Evolutionary conservation across 2,113 vertebrate species (phyloP), one percentile per base, ranked within the genome.

Genomic region (Empidonax traillii): DNA sequence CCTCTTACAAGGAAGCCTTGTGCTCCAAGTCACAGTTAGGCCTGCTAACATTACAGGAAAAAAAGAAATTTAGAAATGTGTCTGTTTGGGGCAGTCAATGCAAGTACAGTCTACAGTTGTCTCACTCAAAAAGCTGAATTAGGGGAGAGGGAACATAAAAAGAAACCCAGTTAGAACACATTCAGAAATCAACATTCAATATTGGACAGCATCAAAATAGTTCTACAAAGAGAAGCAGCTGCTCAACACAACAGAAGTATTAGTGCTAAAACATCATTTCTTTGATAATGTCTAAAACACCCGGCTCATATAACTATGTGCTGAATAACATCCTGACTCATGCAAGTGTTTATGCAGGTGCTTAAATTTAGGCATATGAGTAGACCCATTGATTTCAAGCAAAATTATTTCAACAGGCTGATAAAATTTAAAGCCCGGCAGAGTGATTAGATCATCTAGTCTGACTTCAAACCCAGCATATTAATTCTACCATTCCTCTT

Each of bases 261-360:
- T 52, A 63, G 8, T 83, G 75, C 46, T 91, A 51, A 94, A 85
- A 91, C 82, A 56, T 39, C 22, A 39, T 65, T 77, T 90, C 17
- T 86, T 86, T 76, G 37, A 71, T 86, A 91, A 76, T 41, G 19
- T 78, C 78, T 85, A 68, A 75, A 95, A 88, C 59, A 14, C 31
- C 22, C 39, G 31, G 12, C 46, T 91, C 91, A 63, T 87, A 86
- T 87, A 86, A 89, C 71, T 91, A 39, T 77, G 92, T 86, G 85
- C 68, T 84, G 87, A 93, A 91, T 86, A 96, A 96, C 72, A 85
- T 96, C 85, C 79, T 80, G 63, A 81, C 31, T 93, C 0, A 0
- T 71, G 56, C 55, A 88, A 88, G 85, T 92, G 68, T 96, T 97
- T 94, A 59, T 81, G 88, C 92, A 94, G 95, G 93, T 97, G 95